Percentiles rank a stretch among this genome's conserved stretches.
These are phyloP conservation scores for Choloepus hoffmanni DNA, from an alignment of 2,113 vertebrate species.

Conservation along the genomic window DNA sequence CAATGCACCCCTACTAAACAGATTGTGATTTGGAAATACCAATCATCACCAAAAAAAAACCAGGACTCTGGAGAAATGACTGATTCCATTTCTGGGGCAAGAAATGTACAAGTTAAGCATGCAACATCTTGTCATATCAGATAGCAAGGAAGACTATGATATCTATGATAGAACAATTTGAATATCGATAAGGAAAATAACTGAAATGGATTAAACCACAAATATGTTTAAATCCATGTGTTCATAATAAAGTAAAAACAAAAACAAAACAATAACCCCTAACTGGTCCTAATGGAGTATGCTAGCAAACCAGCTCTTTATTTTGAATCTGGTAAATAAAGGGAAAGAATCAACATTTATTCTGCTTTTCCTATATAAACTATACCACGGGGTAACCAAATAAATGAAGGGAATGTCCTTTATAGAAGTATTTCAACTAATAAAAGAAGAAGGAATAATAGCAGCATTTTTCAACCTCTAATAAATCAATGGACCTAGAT, in stretches of 20 bases:
- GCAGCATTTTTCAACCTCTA: background rate
- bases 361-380: background rate
- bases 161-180: background rate
- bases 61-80: constrained; percentile 10
- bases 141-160: background rate
- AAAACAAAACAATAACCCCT: constrained; percentile 26
- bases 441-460: background rate
- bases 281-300: background rate
- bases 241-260: constrained; percentile 44
- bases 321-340: background rate
- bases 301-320: background rate
- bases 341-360: constrained; percentile 1
- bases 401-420: background rate
- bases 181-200: constrained; percentile 15
- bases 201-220: background rate
- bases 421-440: background rate
- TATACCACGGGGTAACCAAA: background rate
- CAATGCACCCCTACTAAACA: background rate
- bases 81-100: background rate
- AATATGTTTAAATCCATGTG: background rate
- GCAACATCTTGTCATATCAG: background rate
- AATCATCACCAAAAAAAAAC: background rate
- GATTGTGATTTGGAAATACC: background rate
- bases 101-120: background rate
- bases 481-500: background rate